These are phyloP conservation scores for Cercopithecus mona DNA, from an alignment of 2,113 vertebrate species.

Conservation along the genomic window DNA sequence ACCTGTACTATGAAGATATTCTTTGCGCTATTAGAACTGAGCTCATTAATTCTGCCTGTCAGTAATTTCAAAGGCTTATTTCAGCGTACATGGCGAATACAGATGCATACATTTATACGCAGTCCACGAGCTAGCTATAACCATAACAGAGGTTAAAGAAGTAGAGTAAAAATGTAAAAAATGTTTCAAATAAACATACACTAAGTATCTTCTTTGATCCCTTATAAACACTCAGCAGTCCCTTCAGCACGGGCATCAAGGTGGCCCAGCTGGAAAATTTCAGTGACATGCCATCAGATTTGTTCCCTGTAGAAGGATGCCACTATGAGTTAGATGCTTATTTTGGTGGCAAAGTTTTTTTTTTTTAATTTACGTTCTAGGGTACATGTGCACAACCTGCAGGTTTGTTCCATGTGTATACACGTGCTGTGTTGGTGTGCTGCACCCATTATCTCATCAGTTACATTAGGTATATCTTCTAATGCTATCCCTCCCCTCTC, in stretches of 20 bases:
- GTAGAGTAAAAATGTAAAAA: constrained; percentile 76
- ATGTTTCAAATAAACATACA: constrained; percentile 71
- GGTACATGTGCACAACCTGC: too few relatives aligned
- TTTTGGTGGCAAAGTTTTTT: background rate
- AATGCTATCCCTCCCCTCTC: too few relatives aligned
- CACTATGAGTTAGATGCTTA: background rate
- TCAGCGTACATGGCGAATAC: constrained; percentile 55
- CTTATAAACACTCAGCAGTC: background rate
- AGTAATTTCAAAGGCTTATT: constrained; percentile 80
- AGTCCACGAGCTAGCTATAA: constrained; percentile 46
- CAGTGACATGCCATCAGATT: background rate
- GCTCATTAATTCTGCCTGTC: constrained; percentile 70
- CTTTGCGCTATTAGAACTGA: constrained; percentile 65
- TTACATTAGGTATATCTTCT: too few relatives aligned
- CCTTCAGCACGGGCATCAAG: background rate
- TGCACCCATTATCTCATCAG: too few relatives aligned
- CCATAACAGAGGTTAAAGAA: background rate
- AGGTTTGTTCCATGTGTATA: too few relatives aligned
- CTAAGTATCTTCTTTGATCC: constrained; percentile 60
- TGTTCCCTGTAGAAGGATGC: constrained; percentile 37
- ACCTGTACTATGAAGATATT: background rate
- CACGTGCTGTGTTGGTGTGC: too few relatives aligned
- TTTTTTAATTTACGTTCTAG: too few relatives aligned
- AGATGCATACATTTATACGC: constrained; percentile 57
- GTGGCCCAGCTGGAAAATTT: background rate